Conservation (phyloP, 2,797 vertebrate species). For the Hemitrygon akajei region DNA sequence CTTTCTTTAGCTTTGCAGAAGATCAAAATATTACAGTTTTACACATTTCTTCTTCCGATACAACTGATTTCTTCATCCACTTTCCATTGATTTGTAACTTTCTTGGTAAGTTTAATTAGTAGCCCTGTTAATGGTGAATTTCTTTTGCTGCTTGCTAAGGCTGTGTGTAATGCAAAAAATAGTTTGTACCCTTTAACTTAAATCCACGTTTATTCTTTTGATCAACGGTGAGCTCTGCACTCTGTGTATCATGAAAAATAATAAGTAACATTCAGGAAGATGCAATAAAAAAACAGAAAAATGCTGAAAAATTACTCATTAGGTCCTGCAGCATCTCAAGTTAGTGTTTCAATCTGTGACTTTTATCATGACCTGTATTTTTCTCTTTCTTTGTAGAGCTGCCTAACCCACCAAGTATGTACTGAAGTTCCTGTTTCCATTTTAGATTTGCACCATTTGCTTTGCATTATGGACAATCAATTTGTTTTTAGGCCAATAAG, state of each 20-base stretch:
- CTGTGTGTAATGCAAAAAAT: not conserved
- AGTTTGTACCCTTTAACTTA: not conserved
- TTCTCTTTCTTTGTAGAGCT: too few species aligned
- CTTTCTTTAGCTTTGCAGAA: conserved; percentile 42
- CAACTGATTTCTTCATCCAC: conserved; percentile 53
- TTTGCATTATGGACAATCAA: not conserved
- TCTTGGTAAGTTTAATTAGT: conserved; percentile 63
- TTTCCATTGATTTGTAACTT: conserved; percentile 66
- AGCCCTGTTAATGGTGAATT: not conserved
- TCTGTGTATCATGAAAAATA: not conserved
- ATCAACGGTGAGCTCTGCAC: not conserved
- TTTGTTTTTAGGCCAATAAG: not conserved
- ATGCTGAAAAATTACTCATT: too few species aligned
- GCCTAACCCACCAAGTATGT: too few species aligned
- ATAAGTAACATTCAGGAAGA: not conserved
- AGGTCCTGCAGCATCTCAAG: too few species aligned
- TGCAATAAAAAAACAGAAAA: too few species aligned
- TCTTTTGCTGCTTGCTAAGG: not conserved
- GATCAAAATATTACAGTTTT: conserved; percentile 46
- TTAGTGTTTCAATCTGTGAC: too few species aligned
- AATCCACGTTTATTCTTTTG: not conserved
- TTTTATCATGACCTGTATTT: too few species aligned
- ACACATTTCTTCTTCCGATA: conserved; percentile 60
- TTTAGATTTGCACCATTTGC: too few species aligned
- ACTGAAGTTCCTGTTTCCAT: too few species aligned